A percentile compares a stretch with the other conserved stretches of the same genome.
Conservation (phyloP, 2,888 invertebrate genomes). For the Drosophila incognita region DNA sequence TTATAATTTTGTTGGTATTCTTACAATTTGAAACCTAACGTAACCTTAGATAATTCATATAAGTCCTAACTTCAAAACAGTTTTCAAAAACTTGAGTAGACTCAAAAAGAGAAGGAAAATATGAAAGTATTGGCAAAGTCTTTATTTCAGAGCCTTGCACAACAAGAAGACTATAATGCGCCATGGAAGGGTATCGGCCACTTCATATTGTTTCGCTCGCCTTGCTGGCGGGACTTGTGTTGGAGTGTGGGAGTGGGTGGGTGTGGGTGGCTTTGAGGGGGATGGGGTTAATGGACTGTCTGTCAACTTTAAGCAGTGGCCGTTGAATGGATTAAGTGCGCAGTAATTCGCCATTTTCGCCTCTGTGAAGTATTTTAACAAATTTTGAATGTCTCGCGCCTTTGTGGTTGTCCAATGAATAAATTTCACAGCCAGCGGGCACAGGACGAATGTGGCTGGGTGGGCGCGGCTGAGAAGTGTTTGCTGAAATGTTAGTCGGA, state of each 20-base stretch:
- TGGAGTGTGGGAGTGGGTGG: background rate
- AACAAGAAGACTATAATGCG: background rate
- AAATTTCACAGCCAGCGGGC: conserved; percentile 59
- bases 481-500: conserved; percentile 20
- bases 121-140: background rate
- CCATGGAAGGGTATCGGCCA: background rate
- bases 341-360: conserved; percentile 58
- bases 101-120: background rate
- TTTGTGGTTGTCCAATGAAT: conserved; percentile 60
- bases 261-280: background rate
- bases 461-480: background rate
- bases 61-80: background rate
- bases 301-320: conserved; percentile 30
- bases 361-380: conserved; percentile 20
- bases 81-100: background rate
- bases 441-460: conserved; percentile 1
- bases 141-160: background rate
- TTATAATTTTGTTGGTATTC: no score
- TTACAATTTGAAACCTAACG: no score
- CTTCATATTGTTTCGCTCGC: background rate
- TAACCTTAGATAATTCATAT: background rate
- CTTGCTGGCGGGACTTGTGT: background rate
- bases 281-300: conserved; percentile 23
- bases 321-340: conserved; percentile 62
- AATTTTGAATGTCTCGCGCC: conserved; percentile 46